Percentiles rank a stretch among this genome's conserved stretches.
phyloP scores from a whole-genome alignment of 2,113 vertebrate species.

The Pardalotus punctatus region DNA sequence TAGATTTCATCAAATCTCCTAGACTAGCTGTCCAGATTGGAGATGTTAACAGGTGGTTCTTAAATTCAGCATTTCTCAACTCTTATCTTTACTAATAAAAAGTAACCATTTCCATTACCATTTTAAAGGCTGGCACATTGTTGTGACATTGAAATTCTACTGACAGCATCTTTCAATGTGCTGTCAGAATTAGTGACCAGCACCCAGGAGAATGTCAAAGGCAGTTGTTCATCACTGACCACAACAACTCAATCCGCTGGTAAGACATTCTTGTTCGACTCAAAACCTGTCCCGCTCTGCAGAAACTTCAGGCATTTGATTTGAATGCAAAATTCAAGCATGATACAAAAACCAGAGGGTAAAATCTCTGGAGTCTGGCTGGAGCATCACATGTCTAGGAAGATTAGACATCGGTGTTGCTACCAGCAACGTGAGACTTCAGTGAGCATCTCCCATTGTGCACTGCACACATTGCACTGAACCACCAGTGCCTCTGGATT shows the following conservation, averaged over 20 bases:
- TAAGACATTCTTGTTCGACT: not conserved
- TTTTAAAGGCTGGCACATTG: not conserved
- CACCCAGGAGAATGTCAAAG: not conserved
- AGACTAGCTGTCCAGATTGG: not conserved
- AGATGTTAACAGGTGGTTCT: not conserved
- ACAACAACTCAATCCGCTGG: not conserved
- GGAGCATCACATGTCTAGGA: not conserved
- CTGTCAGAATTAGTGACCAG: not conserved
- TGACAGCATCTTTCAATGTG: fast-evolving
- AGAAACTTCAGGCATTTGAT: not conserved
- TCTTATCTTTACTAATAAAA: not conserved
- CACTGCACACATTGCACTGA: not conserved
- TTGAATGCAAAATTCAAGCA: not conserved
- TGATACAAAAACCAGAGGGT: not conserved
- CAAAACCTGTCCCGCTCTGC: not conserved
- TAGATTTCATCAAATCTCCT: not conserved
- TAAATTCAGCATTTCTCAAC: not conserved
- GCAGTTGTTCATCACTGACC: not conserved
- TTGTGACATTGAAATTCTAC: not conserved
- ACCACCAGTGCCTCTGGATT: not conserved
- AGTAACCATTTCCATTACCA: not conserved
- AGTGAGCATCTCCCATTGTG: fast-evolving
- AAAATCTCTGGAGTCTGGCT: not conserved
- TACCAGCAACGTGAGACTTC: fast-evolving
- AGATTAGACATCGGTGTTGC: not conserved